Evolutionary conservation across 1,140 invertebrate species (phyloP).

Genomic region (Agrilus planipennis): DNA sequence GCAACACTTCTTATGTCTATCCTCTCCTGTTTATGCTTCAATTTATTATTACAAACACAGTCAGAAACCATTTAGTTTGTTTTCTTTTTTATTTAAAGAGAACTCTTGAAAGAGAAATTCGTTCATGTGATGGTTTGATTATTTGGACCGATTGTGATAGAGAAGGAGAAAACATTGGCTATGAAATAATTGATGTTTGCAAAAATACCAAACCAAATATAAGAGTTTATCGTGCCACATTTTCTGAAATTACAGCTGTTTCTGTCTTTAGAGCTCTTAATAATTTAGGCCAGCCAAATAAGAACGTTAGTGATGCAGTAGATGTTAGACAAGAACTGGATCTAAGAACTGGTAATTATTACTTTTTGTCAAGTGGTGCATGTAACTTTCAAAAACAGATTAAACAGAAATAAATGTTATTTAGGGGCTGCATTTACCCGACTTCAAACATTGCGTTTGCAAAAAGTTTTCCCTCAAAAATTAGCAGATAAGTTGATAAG

Average conservation of each 20-base stretch:
- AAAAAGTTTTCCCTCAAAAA: constrained; percentile 70
- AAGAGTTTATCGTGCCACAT: constrained; percentile 74
- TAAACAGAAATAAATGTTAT: neutral
- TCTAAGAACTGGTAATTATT: constrained; percentile 93
- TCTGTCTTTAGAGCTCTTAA: constrained; percentile 72
- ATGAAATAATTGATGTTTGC: constrained; percentile 93
- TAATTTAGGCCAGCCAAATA: constrained; percentile 70
- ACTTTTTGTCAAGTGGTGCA: too few relatives aligned
- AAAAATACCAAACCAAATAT: constrained; percentile 65
- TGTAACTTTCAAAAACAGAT: constrained; percentile 4
- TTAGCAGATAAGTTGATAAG: constrained; percentile 76
- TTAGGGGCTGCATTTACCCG: constrained; percentile 95
- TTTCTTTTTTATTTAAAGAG: constrained; percentile 38
- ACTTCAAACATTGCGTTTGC: constrained; percentile 87
- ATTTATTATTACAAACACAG: neutral
- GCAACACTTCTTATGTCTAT: too few relatives aligned
- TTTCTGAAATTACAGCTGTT: constrained; percentile 89
- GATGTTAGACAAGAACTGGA: constrained; percentile 92
- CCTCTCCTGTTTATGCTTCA: too few relatives aligned
- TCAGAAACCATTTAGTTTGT: constrained; percentile 2
- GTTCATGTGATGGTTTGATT: constrained; percentile 67
- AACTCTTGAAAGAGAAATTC: constrained; percentile 73
- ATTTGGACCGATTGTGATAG: constrained; percentile 99
- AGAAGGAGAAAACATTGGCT: constrained; percentile 99
- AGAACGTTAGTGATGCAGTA: constrained; percentile 84